Percentiles rank a stretch among this genome's conserved stretches.
These are phyloP conservation scores for Bhutanitis thaidina DNA, from an alignment of 2,888 invertebrate species.

Conservation along the genomic window DNA sequence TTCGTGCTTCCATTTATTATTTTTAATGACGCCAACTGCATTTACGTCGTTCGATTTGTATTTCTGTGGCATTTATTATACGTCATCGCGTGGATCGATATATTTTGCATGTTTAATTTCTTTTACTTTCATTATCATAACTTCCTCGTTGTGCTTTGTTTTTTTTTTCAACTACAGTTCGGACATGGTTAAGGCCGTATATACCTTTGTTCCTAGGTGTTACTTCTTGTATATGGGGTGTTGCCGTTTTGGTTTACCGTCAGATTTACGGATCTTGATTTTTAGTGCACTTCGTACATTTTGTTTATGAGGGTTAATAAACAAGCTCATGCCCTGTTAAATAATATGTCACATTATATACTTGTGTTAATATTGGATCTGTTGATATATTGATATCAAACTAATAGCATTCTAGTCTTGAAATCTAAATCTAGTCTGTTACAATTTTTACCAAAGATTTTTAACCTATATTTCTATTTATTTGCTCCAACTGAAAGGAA, in stretches of 20 bases:
- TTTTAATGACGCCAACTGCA: constrained; percentile 34
- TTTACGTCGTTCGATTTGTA: constrained; percentile 50
- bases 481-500: no score
- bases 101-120: constrained; percentile 32
- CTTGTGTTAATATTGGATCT: not conserved
- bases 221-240: constrained; percentile 93
- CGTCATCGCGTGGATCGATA: constrained; percentile 45
- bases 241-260: constrained; percentile 71
- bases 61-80: constrained; percentile 66
- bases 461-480: constrained; percentile 9
- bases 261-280: constrained; percentile 56
- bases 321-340: not conserved
- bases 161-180: constrained; percentile 65
- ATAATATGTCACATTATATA: not conserved
- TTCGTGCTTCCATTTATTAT: constrained; percentile 12
- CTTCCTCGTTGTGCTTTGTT: constrained; percentile 51
- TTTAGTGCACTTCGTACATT: not conserved
- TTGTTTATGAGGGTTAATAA: no score
- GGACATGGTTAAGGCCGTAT: constrained; percentile 80
- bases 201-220: constrained; percentile 93
- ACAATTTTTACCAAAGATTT: constrained; percentile 32
- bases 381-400: not conserved
- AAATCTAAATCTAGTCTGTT: constrained; percentile 23
- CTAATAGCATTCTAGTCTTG: constrained; percentile 11
- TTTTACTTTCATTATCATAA: constrained; percentile 27